phyloP scores from a whole-genome alignment of 2,888 invertebrate species.

The Halocaridina rubra region DNA sequence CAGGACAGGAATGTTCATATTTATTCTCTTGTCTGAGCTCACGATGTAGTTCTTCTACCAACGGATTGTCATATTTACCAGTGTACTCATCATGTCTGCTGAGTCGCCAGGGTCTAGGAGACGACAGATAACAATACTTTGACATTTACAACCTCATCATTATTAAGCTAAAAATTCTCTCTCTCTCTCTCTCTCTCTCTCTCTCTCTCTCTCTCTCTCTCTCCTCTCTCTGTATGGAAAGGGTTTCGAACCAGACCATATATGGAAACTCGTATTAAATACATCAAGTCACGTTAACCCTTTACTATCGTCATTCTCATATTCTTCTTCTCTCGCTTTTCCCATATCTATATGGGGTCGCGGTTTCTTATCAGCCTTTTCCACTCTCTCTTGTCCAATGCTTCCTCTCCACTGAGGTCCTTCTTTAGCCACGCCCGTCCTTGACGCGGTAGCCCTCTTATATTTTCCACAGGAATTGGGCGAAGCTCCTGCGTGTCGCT shows the following conservation, averaged over 20 bases:
- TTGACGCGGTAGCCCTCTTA: too few species aligned
- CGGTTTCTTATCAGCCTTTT: too few species aligned
- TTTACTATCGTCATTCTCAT: neutral
- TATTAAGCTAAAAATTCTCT: neutral
- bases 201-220: neutral
- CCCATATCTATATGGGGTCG: too few species aligned
- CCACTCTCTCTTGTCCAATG: too few species aligned
- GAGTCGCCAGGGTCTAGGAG: too few species aligned
- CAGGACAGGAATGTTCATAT: neutral
- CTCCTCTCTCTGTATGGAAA: neutral
- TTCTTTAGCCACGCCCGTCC: too few species aligned
- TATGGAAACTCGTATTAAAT: neutral
- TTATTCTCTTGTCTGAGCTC: neutral
- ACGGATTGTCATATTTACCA: neutral
- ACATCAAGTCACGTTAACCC: neutral
- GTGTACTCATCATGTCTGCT: too few species aligned
- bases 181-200: neutral
- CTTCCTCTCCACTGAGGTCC: too few species aligned
- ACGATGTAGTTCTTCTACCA: neutral
- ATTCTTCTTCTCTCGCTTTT: neutral
- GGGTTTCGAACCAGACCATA: neutral
- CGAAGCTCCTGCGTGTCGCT: too few species aligned
- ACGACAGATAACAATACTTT: too few species aligned
- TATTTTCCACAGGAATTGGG: too few species aligned
- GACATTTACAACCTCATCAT: neutral